Base-by-base conservation (phyloP, 2,113 vertebrate genomes). In the Asarcornis scutulata region DNA sequence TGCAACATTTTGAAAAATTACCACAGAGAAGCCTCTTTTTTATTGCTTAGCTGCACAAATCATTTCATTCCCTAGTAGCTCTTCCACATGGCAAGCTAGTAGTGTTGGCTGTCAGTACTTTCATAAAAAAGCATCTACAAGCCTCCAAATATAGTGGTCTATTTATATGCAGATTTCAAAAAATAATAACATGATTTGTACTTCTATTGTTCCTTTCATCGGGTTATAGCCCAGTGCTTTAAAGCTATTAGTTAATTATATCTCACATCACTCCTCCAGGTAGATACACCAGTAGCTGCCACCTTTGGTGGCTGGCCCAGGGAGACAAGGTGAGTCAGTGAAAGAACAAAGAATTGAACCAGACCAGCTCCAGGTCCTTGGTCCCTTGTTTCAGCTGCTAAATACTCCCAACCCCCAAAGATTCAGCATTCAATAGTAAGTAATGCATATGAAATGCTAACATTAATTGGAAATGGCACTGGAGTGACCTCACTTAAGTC, bases 1-100 rank as follows among this genome's bases (percentile, higher is more conserved):
- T 62, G 85, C n/a, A 96, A 95, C 22, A 4, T 89, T 97, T 97
- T 97, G 87, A 96, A 97, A 97, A 97, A 97, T 94, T 97, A 96
- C 69, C 52, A 76, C 59, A 73, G 78, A 86, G 62, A 91, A 91
- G 25, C 46, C 56, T 91, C 80, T 81, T 48, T 96, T 92, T 95
- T 84, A 94, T 90, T 66, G 82, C 81, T 93, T 73, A 91, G 53
- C 60, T 81, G 87, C 52, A 83, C 60, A 96, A 96, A 92, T 87
- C 0, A 23, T 92, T 97, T 94, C 91, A 64, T 94, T 95, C 86
- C 94, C 58, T 44, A 31, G 89, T 48, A 91, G 78, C 66, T 94
- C 86, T 91, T 96, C 89, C 80, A 72, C 26, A 7, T 69, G 20
- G 62, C 21, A 95, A 83, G 21, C 31, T 89, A 60, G 58, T 87